Base-by-base conservation (phyloP, 2,797 vertebrate species). In the Mormyrus hasselquistii region DNA sequence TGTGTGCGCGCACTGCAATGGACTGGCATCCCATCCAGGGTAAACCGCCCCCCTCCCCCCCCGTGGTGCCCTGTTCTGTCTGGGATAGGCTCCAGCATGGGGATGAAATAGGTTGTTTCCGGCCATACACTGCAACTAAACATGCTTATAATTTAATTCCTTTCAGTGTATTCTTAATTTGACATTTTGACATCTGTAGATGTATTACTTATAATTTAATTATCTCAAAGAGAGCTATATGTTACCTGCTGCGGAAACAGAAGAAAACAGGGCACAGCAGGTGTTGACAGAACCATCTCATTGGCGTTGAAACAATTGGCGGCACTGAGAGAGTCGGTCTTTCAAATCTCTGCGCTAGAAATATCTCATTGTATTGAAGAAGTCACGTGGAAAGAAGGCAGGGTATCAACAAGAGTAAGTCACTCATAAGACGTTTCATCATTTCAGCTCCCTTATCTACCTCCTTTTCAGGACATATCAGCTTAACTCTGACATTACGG, bases 401-500 rank as follows among this genome's bases (percentile, higher is more conserved):
- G 83, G 10, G 9, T 49, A 6, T 34, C 49, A 53, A 50, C 50
- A 14, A 50, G 47, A 79, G 7, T 79, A 85, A 50, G 83, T 85
- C 47, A 14, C 25, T 85, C 83, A 52, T 85, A 29, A 12, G 47
- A 50, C 8, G 82, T 29, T 84, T 52, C 82, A 84, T 84, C 47
- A 34, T 85, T 85, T 29, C 47, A 85, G 47, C 25, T 25, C 4
- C 49, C 83, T 85, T 85, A 85, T 85, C 83, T 29, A 34, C 9
- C 47, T 50, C 83, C 83, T 85, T 85, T 85, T 50, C 22, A 50
- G 19, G 53, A 25, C 83, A 52, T 25, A 53, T 85, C 83, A 50
- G 83, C 47, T 85, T 85, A 53, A 85, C 83, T 85, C 44, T 85
- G 91, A 91, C 93, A 92, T 92, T 89, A 89, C 91, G 93, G 92